Evolutionary conservation across 2,888 invertebrate genomes (phyloP).

Genomic region (Eupelmus urozonus): DNA sequence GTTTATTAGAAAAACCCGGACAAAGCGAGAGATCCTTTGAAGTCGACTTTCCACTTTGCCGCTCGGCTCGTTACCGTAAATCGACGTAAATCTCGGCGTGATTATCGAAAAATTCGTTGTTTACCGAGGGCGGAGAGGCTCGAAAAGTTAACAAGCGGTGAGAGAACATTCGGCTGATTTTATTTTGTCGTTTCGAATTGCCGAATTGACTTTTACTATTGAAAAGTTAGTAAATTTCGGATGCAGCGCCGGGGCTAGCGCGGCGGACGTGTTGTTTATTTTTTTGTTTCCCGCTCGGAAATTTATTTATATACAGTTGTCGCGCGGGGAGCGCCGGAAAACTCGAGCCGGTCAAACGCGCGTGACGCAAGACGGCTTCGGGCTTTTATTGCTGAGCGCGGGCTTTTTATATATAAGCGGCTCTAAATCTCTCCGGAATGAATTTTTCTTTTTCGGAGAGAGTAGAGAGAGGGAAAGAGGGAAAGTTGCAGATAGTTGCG

Average conservation of each 20-base stretch:
- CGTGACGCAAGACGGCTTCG: conserved; percentile 6
- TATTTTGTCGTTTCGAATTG: conserved; percentile 41
- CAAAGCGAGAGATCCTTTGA: no score
- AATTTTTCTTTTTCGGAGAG: no score
- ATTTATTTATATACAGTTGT: conserved; percentile 25
- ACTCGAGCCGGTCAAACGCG: not conserved
- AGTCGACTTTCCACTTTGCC: no score
- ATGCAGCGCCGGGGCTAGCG: not conserved
- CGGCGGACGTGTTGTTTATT: conserved; percentile 5
- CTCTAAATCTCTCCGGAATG: not conserved
- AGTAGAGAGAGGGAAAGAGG: no score
- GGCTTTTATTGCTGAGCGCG: no score
- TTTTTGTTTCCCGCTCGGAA: conserved; percentile 20
- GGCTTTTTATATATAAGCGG: conserved; percentile 5
- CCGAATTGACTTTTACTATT: conserved; percentile 38
- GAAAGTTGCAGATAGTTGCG: no score
- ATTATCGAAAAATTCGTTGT: no score
- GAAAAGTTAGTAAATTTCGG: conserved; percentile 42
- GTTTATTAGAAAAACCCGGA: no score
- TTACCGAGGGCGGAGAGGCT: no score
- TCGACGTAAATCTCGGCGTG: no score
- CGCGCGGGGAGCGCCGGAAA: not conserved
- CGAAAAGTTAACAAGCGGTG: no score
- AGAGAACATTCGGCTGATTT: conserved; percentile 5
- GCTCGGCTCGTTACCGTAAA: no score